Conservation (phyloP, 2,888 invertebrate genomes). For the Amphipoea oculea region DNA sequence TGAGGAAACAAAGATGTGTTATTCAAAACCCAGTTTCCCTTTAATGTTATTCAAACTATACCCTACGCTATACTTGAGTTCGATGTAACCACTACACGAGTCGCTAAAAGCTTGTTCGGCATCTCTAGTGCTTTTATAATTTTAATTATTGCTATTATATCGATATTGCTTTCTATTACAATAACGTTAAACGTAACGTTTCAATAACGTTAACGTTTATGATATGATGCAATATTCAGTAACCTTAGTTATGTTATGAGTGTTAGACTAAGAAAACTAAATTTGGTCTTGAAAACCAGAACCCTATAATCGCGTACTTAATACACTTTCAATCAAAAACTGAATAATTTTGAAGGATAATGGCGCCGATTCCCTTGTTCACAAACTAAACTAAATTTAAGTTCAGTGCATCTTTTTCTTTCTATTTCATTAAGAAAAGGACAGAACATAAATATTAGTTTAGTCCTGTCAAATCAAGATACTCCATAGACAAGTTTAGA, state of each 20-base stretch:
- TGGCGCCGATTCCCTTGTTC: too few relatives aligned
- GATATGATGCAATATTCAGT: not conserved
- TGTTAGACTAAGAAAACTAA: too few relatives aligned
- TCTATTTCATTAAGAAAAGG: too few relatives aligned
- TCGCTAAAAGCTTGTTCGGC: conserved; percentile 20
- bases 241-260: not conserved
- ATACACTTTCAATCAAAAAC: too few relatives aligned
- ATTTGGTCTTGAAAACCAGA: not conserved
- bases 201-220: too few relatives aligned
- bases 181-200: not conserved
- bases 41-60: conserved; percentile 34
- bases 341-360: too few relatives aligned
- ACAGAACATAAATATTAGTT: too few relatives aligned
- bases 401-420: too few relatives aligned
- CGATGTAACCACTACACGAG: not conserved
- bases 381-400: too few relatives aligned
- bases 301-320: too few relatives aligned
- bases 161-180: conserved; percentile 9
- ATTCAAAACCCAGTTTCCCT: conserved; percentile 22
- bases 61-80: not conserved
- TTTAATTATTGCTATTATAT: conserved; percentile 30
- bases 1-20: conserved; percentile 15
- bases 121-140: conserved; percentile 24
- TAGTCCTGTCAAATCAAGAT: too few relatives aligned
- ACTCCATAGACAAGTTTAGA: too few relatives aligned